Evolutionary conservation across 30 jellyfish, hydroid and myxozoan species (phyloP), one percentile per base, ranked within the genome.

Genomic region (Aurelia aurita): DNA sequence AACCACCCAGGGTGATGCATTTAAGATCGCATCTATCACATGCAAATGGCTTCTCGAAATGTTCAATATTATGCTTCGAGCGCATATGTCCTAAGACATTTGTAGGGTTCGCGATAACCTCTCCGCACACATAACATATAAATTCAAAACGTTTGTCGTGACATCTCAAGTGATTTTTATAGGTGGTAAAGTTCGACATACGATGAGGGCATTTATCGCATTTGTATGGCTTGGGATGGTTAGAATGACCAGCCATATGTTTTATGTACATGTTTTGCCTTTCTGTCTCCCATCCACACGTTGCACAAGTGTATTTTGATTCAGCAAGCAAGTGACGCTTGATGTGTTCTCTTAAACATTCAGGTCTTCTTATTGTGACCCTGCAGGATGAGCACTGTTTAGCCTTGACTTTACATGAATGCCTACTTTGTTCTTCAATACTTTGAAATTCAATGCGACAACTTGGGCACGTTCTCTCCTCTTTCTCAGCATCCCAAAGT

Each of bases 161-260:
- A 5, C 21, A 16, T 3, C 69, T 51, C 84, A 18, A 13, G 51
- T 71, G 84, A 11, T 71, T 71, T 25, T 47, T 46, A 23, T 34
- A 28, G 2, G 39, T 10, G 13, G 5, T 10, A 22, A 14, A 71
- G 3, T 21, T 23, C 53, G 46, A 34, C n/a, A 43, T 11, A 25
- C 84, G 84, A 11, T 71, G 19, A 16, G 21, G 69, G 69, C 84
- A 71, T 12, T 43, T 27, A 15, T 71, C 84, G 55, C 84, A 71
- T 22, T 43, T 32, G 47, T 34, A 71, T n/a, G 84, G 84, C 46
- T 21, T 13, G 43, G 84, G 84, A 46, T 71, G 84, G 26, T 39
- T 46, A 16, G 84, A 71, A 35, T 71, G 84, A n/a, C 29, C 68
- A 19, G 84, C 84, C 68, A 39, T 71, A 53, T 71, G 84, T 46